phyloP scores from a whole-genome alignment of 2,888 invertebrate genomes.

The Cactoblastis cactorum region DNA sequence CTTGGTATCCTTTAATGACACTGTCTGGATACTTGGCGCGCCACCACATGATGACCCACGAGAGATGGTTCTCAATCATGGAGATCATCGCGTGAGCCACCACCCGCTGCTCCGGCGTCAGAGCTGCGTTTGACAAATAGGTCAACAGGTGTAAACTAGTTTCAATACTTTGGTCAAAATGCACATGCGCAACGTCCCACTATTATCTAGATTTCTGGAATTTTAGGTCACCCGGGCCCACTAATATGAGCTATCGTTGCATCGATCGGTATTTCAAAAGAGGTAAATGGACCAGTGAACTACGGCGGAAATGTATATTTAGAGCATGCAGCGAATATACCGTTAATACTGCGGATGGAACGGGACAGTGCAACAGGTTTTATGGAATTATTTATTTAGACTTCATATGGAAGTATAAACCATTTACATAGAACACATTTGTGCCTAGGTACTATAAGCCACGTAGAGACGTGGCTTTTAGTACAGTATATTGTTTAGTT shows the following conservation, averaged over 20 bases:
- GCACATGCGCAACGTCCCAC: slow-evolving; percentile 56
- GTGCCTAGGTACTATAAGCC: not conserved
- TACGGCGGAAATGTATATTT: slow-evolving; percentile 11
- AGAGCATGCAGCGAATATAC: slow-evolving; percentile 6
- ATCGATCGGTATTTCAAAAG: slow-evolving; percentile 6
- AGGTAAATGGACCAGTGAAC: slow-evolving; percentile 9
- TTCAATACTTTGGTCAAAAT: slow-evolving; percentile 22
- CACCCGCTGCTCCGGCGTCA: slow-evolving; percentile 91
- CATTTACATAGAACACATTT: not conserved
- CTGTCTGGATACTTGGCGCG: slow-evolving; percentile 94
- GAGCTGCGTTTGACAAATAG: slow-evolving; percentile 58
- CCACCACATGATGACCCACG: slow-evolving; percentile 96
- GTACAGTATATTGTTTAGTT: too few species aligned
- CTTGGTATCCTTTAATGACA: slow-evolving; percentile 93
- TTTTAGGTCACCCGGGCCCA: slow-evolving; percentile 28
- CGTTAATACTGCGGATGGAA: slow-evolving; percentile 3
- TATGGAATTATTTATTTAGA: not conserved
- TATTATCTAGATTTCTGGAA: slow-evolving; percentile 31
- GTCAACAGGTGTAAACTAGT: slow-evolving; percentile 25
- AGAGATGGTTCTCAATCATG: slow-evolving; percentile 96
- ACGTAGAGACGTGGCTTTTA: not conserved
- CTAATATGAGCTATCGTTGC: slow-evolving; percentile 2
- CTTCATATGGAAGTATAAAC: not conserved
- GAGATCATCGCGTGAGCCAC: slow-evolving; percentile 94
- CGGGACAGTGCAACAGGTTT: not conserved